Percentiles rank a stretch among this genome's conserved stretches.
These are phyloP conservation scores for Scaptomyza parva DNA, from an alignment of 2,888 invertebrate genomes.

Conservation along the genomic window DNA sequence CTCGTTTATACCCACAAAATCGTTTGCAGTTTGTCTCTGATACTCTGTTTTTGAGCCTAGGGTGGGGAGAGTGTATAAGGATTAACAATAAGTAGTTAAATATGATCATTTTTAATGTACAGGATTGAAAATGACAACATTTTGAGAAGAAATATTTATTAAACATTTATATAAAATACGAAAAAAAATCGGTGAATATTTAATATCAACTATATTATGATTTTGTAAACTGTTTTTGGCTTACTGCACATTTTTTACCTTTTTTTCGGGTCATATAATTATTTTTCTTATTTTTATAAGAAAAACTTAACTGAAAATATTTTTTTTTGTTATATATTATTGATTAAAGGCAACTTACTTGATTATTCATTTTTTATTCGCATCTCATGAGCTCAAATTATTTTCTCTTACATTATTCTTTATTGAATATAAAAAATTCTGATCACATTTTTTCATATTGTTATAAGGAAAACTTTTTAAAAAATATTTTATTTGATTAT, in stretches of 20 bases:
- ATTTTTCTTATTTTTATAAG: not conserved
- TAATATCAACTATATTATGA: not conserved
- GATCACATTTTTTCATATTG: no score
- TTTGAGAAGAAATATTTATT: accelerated
- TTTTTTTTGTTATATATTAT: not conserved
- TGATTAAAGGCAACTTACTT: not conserved
- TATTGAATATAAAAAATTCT: no score
- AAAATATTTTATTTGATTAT: no score
- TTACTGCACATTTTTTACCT: not conserved
- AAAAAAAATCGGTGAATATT: not conserved
- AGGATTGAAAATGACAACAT: no score
- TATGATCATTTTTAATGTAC: no score
- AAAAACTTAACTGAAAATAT: not conserved
- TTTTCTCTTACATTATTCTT: no score
- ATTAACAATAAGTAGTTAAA: no score
- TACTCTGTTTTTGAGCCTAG: not conserved
- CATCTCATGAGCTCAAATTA: not conserved
- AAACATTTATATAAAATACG: not conserved
- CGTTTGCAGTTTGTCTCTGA: slow-evolving; percentile 32
- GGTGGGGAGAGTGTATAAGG: not conserved
- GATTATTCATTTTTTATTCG: not conserved
- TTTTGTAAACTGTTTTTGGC: not conserved
- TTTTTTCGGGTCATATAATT: not conserved
- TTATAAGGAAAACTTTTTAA: no score
- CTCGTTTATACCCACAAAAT: not conserved